Conservation (phyloP, 1,140 invertebrate species). For the Leptopilina clavipes region DNA sequence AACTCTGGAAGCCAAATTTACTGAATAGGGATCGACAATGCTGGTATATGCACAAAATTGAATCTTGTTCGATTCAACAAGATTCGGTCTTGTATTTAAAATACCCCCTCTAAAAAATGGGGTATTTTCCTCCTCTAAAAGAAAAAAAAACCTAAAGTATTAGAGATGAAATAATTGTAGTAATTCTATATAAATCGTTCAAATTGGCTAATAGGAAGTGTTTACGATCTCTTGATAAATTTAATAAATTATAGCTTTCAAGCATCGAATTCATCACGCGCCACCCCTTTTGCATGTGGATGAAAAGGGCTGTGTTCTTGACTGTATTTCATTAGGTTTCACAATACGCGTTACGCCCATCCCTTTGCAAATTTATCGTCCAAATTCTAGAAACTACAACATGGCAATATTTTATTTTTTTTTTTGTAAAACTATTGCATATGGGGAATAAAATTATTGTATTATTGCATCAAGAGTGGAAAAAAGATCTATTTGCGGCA, state of each 20-base stretch:
- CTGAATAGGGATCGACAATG: constrained; percentile 73
- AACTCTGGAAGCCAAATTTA: constrained; percentile 73
- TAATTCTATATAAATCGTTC: too few relatives aligned
- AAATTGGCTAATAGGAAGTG: not conserved
- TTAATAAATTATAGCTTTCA: constrained; percentile 69
- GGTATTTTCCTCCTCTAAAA: too few relatives aligned
- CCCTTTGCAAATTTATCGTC: not conserved
- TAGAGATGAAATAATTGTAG: too few relatives aligned
- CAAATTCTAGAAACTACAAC: too few relatives aligned
- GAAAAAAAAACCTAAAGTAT: too few relatives aligned
- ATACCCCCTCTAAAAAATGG: too few relatives aligned
- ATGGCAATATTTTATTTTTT: too few relatives aligned
- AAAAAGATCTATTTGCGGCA: too few relatives aligned
- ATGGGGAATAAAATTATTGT: too few relatives aligned
- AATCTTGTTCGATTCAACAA: constrained; percentile 48
- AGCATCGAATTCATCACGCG: constrained; percentile 67
- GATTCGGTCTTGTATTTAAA: too few relatives aligned
- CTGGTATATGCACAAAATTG: constrained; percentile 53
- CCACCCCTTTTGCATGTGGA: constrained; percentile 51
- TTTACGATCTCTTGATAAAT: constrained; percentile 61
- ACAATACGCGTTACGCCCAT: constrained; percentile 12
- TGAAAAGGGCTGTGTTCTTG: constrained; percentile 56
- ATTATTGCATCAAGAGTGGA: too few relatives aligned
- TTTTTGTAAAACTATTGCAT: too few relatives aligned
- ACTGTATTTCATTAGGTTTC: constrained; percentile 64